phyloP scores from a whole-genome alignment of 2,113 vertebrate genomes.

The Pseudopipra pipra region DNA sequence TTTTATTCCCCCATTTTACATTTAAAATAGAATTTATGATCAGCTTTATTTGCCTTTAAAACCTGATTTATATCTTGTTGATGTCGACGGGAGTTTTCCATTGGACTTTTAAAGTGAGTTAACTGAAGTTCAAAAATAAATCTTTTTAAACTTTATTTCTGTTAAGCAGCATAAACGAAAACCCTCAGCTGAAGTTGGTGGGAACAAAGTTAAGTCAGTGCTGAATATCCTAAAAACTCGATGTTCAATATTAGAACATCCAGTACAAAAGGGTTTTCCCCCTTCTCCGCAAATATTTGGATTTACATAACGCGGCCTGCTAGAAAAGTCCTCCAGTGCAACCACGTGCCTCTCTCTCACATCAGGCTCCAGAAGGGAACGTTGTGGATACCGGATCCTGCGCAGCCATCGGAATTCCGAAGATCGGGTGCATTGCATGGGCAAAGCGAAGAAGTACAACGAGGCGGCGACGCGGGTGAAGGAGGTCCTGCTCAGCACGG shows the following conservation, averaged over 20 bases:
- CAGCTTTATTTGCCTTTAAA: background rate
- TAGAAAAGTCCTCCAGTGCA: background rate
- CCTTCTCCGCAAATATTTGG: background rate
- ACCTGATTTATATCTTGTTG: background rate
- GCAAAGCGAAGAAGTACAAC: conserved; percentile 40
- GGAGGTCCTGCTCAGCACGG: conserved; percentile 57
- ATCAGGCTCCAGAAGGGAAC: conserved; percentile 87
- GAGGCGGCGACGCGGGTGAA: background rate
- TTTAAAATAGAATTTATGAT: background rate
- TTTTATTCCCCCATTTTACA: background rate
- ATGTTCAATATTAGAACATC: background rate
- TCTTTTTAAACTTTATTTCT: background rate
- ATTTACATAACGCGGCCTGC: background rate
- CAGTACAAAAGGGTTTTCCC: background rate
- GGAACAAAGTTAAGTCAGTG: background rate
- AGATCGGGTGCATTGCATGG: conserved; percentile 57
- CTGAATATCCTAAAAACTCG: background rate
- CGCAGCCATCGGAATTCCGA: conserved; percentile 78
- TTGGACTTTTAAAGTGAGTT: background rate
- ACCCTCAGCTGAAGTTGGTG: background rate
- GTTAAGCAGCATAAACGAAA: background rate
- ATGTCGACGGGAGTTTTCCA: background rate
- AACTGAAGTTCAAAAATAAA: background rate
- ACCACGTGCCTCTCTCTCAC: background rate
- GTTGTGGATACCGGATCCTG: conserved; percentile 84